A percentile compares a stretch with the other conserved stretches of the same genome.
Conservation (phyloP, 2,113 vertebrate species). For the Atherinomorus stipes region DNA sequence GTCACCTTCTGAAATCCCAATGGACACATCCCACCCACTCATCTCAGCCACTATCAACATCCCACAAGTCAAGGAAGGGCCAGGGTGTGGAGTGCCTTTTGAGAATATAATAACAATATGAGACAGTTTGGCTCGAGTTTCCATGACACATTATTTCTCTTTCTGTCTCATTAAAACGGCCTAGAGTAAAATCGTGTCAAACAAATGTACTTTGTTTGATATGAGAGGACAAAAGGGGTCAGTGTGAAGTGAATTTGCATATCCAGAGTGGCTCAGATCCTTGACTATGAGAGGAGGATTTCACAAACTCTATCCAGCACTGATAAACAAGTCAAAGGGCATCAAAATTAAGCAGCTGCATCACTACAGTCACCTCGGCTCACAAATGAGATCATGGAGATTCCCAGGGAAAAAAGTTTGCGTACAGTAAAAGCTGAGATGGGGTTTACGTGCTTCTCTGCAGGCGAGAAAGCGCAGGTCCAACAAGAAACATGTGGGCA, state of each 20-base stretch:
- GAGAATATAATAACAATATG: conserved; percentile 44
- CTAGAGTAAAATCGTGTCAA: conserved; percentile 25
- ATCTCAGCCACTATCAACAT: conserved; percentile 43
- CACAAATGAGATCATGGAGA: conserved; percentile 44
- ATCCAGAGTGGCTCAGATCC: conserved; percentile 1
- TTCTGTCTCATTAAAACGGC: conserved; percentile 32
- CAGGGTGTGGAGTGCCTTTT: conserved; percentile 45
- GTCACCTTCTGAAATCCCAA: conserved; percentile 47
- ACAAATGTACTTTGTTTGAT: conserved; percentile 11
- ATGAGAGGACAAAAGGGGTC: conserved; percentile 12
- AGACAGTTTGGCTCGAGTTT: conserved; percentile 42
- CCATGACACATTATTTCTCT: conserved; percentile 35
- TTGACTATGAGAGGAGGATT: conserved; percentile 13
- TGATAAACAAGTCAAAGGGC: conserved; percentile 41
- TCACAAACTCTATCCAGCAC: not conserved
- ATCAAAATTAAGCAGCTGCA: conserved; percentile 29
- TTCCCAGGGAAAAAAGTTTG: conserved; percentile 28
- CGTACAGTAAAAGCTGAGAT: conserved; percentile 12
- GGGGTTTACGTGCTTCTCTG: conserved; percentile 2
- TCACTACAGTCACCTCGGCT: conserved; percentile 23
- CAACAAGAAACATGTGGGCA: conserved; percentile 42
- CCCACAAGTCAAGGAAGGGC: conserved; percentile 29
- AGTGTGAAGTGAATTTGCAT: not conserved
- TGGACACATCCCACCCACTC: conserved; percentile 45
- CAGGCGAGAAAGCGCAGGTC: conserved; percentile 6